Evolutionary conservation across 2,797 vertebrate genomes (phyloP).

Genomic region (Eulemur mongoz): DNA sequence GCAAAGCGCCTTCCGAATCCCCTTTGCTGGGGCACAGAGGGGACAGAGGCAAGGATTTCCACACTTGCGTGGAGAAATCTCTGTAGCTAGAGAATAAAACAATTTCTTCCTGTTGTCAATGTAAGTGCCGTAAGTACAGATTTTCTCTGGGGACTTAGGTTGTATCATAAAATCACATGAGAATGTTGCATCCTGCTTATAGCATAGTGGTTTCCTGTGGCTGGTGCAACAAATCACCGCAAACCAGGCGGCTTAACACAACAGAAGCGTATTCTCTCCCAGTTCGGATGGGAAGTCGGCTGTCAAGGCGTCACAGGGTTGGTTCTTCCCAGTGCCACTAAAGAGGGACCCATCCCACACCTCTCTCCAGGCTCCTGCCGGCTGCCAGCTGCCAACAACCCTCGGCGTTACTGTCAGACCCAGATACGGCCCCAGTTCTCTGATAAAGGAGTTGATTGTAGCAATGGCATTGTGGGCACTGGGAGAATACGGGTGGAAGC

Average conservation of each 20-base stretch:
- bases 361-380: background rate
- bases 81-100: background rate
- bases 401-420: background rate
- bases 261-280: no score
- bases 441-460: fast-evolving
- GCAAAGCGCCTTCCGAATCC: no score
- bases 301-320: background rate
- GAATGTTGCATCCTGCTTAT: background rate
- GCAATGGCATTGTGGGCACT: background rate
- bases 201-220: background rate
- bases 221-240: background rate
- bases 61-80: fast-evolving
- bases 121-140: fast-evolving
- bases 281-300: background rate
- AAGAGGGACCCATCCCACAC: fast-evolving
- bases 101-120: fast-evolving
- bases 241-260: no score
- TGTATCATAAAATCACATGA: background rate
- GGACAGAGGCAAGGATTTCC: background rate
- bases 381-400: no score
- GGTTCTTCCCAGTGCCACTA: no score
- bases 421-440: fast-evolving
- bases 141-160: background rate
- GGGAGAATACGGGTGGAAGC: fast-evolving
- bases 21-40: background rate